These are phyloP conservation scores for Ceratothoa steindachneri DNA, from an alignment of 2,888 invertebrate species.

Conservation along the genomic window DNA sequence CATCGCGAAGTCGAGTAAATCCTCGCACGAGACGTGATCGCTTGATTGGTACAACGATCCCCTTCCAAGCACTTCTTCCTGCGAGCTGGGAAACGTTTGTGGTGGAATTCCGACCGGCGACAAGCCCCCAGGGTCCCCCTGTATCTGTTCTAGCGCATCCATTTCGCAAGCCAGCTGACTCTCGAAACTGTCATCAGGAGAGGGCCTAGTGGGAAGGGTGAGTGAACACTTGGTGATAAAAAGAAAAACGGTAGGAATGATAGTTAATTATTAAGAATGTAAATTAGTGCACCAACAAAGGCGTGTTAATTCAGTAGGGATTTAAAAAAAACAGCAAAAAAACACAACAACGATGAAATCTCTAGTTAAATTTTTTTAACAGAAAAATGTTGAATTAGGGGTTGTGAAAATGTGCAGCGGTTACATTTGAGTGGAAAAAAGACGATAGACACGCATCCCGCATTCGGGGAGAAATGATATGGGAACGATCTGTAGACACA, in stretches of 20 bases:
- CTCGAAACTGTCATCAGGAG: slow-evolving; percentile 57
- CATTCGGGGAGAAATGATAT: no score
- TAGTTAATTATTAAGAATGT: background rate
- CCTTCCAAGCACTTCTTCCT: slow-evolving; percentile 5
- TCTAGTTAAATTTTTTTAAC: no score
- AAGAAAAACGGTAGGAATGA: background rate
- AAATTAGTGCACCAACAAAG: no score
- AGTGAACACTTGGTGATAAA: background rate
- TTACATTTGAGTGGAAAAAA: no score
- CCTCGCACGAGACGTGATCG: slow-evolving; percentile 86
- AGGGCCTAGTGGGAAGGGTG: slow-evolving; percentile 5
- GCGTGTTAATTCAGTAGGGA: no score
- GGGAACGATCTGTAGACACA: no score
- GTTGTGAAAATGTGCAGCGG: no score
- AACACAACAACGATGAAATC: no score
- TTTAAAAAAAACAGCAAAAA: no score
- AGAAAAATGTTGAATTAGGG: no score
- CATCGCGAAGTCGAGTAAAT: slow-evolving; percentile 80
- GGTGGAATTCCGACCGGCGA: slow-evolving; percentile 26
- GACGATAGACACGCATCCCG: no score
- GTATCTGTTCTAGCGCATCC: slow-evolving; percentile 61
- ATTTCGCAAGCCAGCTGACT: slow-evolving; percentile 62
- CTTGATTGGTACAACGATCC: slow-evolving; percentile 55
- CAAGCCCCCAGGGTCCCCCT: slow-evolving; percentile 54
- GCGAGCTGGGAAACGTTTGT: slow-evolving; percentile 27